phyloP scores from a whole-genome alignment of 2,113 vertebrate species.

The Corythornis madagascariensis region DNA sequence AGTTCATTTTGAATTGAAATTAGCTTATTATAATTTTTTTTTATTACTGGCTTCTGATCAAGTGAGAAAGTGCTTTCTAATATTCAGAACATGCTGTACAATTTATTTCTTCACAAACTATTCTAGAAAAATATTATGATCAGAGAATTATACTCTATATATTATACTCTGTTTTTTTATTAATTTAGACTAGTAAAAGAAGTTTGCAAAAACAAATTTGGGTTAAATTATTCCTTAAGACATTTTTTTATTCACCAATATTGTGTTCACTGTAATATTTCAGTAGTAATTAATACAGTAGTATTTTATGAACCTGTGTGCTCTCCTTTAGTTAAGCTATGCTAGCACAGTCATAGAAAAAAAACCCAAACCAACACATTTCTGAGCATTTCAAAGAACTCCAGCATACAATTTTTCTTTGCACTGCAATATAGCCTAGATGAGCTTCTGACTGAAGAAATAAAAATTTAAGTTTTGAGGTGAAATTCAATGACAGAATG shows the following conservation, averaged over 20 bases:
- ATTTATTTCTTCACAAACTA: neutral
- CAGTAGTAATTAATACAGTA: neutral
- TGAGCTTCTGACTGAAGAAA: neutral
- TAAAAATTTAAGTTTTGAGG: neutral
- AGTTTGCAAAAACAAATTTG: neutral
- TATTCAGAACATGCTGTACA: neutral
- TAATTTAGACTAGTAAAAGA: neutral
- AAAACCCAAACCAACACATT: neutral
- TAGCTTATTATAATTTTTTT: neutral
- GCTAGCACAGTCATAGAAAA: no score
- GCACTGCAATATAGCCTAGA: neutral
- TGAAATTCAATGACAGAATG: neutral
- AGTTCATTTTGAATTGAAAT: constrained; percentile 54
- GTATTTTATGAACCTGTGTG: neutral
- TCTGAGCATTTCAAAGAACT: neutral
- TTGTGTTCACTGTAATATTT: neutral
- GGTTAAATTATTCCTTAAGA: neutral
- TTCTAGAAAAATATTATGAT: neutral
- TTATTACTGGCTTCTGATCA: constrained; percentile 24
- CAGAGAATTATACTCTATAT: neutral
- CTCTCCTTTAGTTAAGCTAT: neutral
- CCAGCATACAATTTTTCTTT: neutral
- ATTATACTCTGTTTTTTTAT: neutral
- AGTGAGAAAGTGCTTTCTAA: neutral
- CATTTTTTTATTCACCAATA: neutral